Conservation (phyloP, 2,113 vertebrate species). For the Theropithecus gelada region DNA sequence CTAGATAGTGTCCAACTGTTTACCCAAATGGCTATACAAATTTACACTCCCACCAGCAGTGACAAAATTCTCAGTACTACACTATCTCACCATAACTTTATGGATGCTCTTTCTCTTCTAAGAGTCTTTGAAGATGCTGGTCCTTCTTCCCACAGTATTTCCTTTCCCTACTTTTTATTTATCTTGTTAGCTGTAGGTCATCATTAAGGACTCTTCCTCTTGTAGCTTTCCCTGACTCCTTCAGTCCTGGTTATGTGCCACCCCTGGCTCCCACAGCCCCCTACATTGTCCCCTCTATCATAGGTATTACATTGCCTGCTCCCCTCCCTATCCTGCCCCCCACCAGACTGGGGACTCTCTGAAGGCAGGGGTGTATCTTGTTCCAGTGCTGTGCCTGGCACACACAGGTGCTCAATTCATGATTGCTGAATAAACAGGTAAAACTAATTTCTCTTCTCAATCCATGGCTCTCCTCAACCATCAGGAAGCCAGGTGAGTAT, state of each 20-base stretch:
- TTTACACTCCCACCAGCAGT: neutral
- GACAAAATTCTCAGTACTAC: neutral
- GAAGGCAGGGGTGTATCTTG: neutral
- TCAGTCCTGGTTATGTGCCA: neutral
- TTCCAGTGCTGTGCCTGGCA: neutral
- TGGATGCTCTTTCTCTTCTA: neutral
- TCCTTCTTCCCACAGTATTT: neutral
- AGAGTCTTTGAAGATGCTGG: neutral
- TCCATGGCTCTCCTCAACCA: conserved; percentile 22
- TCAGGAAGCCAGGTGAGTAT: conserved; percentile 62
- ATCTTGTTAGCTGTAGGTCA: neutral
- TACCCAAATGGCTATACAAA: neutral
- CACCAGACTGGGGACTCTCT: neutral
- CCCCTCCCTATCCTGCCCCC: neutral
- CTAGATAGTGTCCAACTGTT: neutral
- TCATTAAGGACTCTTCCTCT: neutral
- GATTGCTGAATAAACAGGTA: neutral
- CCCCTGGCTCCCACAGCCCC: too few species aligned
- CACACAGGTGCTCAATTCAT: neutral
- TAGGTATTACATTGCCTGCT: neutral
- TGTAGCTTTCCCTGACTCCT: neutral
- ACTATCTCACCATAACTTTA: neutral
- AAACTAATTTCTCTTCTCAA: conserved; percentile 45
- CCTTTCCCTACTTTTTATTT: conserved; percentile 22
- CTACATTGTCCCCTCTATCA: neutral